A percentile compares a stretch with the other conserved stretches of the same genome.
Evolutionary conservation across 2,797 vertebrate species (phyloP).

Genomic region (Leptodactylus fallax): DNA sequence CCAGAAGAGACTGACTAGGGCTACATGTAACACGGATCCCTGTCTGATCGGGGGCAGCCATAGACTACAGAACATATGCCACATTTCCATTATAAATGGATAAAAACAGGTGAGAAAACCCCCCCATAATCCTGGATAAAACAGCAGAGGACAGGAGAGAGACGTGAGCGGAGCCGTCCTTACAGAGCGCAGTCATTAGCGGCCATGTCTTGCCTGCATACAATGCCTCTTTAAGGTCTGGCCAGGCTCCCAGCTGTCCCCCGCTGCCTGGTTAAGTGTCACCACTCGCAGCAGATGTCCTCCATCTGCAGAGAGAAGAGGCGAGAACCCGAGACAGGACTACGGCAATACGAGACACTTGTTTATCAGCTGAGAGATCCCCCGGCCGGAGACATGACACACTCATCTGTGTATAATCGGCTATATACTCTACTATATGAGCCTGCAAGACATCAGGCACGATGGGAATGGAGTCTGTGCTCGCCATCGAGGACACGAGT

Average conservation of each 20-base stretch:
- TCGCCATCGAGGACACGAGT: too few relatives aligned
- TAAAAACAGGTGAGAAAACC: not conserved
- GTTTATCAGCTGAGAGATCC: conserved; percentile 43
- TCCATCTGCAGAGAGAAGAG: conserved; percentile 53
- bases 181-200: not conserved
- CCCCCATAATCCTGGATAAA: not conserved
- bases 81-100: not conserved
- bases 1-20: too few relatives aligned
- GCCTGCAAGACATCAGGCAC: too few relatives aligned
- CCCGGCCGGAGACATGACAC: conserved; percentile 23
- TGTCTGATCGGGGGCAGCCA: too few relatives aligned
- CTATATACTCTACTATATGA: not conserved
- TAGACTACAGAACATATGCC: too few relatives aligned
- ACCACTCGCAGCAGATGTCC: conserved; percentile 56
- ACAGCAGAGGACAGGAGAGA: not conserved
- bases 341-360: conserved; percentile 46
- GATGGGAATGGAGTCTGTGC: too few relatives aligned
- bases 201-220: not conserved
- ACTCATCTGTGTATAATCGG: not conserved
- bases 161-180: too few relatives aligned
- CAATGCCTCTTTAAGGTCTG: conserved; percentile 45
- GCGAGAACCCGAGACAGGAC: conserved; percentile 52
- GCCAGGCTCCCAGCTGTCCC: conserved; percentile 43
- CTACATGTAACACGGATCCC: too few relatives aligned
- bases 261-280: conserved; percentile 53